Base-by-base conservation (phyloP, 1,140 invertebrate species). In the Babylonia areolata region DNA sequence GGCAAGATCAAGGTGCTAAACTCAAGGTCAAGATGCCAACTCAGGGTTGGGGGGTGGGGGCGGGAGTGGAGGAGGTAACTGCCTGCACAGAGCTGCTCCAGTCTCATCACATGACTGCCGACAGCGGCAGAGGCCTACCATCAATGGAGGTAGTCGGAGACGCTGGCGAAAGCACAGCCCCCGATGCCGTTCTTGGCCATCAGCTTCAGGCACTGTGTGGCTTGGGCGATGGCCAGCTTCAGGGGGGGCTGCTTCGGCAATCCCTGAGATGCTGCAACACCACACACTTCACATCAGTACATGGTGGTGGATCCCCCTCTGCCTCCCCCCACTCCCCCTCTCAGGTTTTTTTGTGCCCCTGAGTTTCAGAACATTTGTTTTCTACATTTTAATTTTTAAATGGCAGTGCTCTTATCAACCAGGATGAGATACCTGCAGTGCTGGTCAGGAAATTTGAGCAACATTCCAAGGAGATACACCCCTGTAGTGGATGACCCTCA, bases 131-230 rank as follows among this genome's bases (percentile, higher is more conserved):
- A 73, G 69, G 85, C 84, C 84, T 79, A 42, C 64, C 80, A 90
- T 92, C 91, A 94, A 88, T 93, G 93, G 54, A 94, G 91, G 86
- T 93, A 94, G 88, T 93, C 92, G 0, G 88, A 85, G 23, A 95
- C 86, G 88, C 96, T 96, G 89, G 97, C 97, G 95, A 99, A 99
- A 93, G 98, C 98, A 96, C 98, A 98, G 83, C 97, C 97, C 89
- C 98, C 98, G 85, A 99, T 96, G 84, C 97, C 97, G 83, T 96
- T 96, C 92, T 96, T 96, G 75, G 97, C 97, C 97, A 99, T 99
- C 87, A 98, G 95, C 86, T 96, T 96, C 88, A 99, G 96, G 89
- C 99, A 96, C 94, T 98, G 97, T 90, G 96, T 96, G 33, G 98
- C 97, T 94, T 99, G 98, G 88, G 97, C 96, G 91, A 98, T 96